phyloP scores from a whole-genome alignment of 2,797 vertebrate species.

The Galago senegalensis region DNA sequence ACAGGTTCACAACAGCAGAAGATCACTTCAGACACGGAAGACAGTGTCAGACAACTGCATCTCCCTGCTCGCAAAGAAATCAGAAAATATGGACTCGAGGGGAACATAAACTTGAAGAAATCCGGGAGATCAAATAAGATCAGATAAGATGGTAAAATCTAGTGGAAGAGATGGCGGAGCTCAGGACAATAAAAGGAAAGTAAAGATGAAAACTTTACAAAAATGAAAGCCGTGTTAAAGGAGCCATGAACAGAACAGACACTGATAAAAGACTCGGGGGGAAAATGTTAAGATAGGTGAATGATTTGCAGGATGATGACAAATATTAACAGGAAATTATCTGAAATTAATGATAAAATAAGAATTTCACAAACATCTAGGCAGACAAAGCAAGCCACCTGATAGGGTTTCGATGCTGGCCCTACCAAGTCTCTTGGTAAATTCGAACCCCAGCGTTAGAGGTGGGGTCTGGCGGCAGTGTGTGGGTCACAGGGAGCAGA shows the following conservation, averaged over 20 bases:
- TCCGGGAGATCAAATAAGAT: background rate
- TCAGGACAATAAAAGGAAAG: constrained; percentile 38
- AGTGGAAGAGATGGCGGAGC: background rate
- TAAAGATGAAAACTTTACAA: background rate
- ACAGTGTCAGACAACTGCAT: background rate
- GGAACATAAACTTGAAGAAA: constrained; percentile 52
- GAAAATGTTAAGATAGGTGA: background rate
- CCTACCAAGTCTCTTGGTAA: background rate
- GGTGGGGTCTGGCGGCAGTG: background rate
- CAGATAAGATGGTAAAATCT: constrained; percentile 2
- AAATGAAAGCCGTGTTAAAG: background rate
- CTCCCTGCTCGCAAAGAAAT: background rate
- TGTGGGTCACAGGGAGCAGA: fast-evolving
- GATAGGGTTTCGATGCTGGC: background rate
- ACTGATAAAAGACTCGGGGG: background rate
- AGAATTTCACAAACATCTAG: background rate
- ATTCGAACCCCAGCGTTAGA: background rate
- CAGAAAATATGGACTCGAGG: background rate
- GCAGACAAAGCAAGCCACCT: background rate
- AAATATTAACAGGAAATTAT: background rate
- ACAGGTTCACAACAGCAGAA: background rate
- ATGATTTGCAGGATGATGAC: background rate
- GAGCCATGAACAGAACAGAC: constrained; percentile 1
- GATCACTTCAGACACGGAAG: constrained; percentile 45
- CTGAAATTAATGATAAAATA: constrained; percentile 8